phyloP scores from a whole-genome alignment of 2,113 vertebrate species.

The Elgaria multicarinata region DNA sequence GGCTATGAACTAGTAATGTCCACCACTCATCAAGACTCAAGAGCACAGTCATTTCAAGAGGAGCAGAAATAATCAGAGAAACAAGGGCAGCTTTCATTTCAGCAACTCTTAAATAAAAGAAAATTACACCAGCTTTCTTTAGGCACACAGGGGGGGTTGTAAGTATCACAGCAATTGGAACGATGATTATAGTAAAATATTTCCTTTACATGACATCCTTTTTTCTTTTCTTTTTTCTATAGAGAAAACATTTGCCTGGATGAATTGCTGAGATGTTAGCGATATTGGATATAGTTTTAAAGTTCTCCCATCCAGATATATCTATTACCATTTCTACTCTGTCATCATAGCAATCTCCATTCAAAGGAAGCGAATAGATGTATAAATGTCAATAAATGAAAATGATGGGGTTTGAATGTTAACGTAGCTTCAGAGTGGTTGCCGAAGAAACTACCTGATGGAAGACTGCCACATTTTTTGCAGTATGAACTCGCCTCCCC shows the following conservation, averaged over 20 bases:
- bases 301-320: conserved; percentile 31
- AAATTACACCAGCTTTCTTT: conserved; percentile 39
- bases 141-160: conserved; percentile 53
- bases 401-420: conserved; percentile 40
- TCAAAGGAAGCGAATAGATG: conserved; percentile 27
- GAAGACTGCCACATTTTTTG: neutral
- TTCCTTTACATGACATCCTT: conserved; percentile 50
- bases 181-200: conserved; percentile 47
- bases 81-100: conserved; percentile 50
- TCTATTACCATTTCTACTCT: neutral
- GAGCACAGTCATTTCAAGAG: conserved; percentile 50
- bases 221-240: conserved; percentile 42
- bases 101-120: conserved; percentile 44
- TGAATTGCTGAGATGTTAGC: conserved; percentile 53
- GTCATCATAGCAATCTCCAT: conserved; percentile 18
- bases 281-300: conserved; percentile 4
- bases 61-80: conserved; percentile 55
- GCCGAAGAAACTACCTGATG: neutral
- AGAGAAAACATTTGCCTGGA: conserved; percentile 37
- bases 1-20: conserved; percentile 47
- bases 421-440: conserved; percentile 35
- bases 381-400: conserved; percentile 35
- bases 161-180: conserved; percentile 61
- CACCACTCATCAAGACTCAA: conserved; percentile 23
- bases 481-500: neutral